A percentile compares a stretch with the other conserved stretches of the same genome.
phyloP scores from a whole-genome alignment of 2,797 vertebrate genomes.

The Pitangus sulphuratus region DNA sequence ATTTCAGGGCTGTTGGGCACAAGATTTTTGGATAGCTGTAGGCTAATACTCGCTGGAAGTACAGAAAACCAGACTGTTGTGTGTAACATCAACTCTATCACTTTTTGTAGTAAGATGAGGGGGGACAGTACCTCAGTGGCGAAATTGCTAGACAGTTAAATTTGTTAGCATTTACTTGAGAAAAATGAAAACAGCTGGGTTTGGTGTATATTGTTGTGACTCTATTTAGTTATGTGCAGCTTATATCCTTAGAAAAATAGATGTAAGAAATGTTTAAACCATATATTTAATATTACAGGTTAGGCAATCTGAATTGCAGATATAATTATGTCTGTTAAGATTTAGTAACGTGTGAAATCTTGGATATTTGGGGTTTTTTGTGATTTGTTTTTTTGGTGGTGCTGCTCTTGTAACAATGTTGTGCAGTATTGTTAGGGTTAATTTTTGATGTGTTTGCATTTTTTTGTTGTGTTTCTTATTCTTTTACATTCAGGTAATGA shows the following conservation, averaged over 20 bases:
- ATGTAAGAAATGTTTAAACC: background rate
- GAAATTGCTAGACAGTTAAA: background rate
- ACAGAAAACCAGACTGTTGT: background rate
- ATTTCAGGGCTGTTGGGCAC: rapidly evolving
- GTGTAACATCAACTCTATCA: background rate
- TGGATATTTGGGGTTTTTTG: background rate
- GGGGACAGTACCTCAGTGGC: background rate
- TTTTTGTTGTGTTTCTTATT: background rate
- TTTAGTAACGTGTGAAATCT: background rate
- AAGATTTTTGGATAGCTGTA: background rate
- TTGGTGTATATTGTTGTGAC: background rate
- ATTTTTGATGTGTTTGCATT: background rate
- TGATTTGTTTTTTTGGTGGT: background rate
- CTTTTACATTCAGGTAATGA: background rate
- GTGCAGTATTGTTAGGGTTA: background rate
- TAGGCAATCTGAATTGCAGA: background rate
- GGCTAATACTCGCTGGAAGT: background rate
- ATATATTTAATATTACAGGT: background rate
- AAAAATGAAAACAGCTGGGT: background rate
- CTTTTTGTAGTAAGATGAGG: background rate
- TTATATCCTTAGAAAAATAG: background rate
- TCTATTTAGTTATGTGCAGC: background rate
- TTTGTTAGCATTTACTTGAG: background rate
- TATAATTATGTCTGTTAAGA: background rate
- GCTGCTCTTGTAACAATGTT: background rate